These are phyloP conservation scores for Corapipo altera DNA, from an alignment of 2,113 vertebrate genomes.

Conservation along the genomic window DNA sequence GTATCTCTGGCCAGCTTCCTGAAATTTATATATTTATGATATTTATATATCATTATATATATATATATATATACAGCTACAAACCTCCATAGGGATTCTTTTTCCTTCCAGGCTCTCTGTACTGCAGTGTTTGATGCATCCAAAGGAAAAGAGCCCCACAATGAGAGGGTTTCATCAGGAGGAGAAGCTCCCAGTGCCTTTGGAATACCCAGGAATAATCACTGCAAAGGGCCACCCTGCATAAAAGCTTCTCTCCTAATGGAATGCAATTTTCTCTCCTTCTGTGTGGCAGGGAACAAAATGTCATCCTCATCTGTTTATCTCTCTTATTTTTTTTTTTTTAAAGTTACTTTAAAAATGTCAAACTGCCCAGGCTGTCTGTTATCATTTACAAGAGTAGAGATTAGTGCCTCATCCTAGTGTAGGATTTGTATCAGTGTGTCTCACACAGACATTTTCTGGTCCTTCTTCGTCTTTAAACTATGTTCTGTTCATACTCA, in stretches of 20 bases:
- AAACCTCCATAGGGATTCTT: neutral
- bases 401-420: neutral
- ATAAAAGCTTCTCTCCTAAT: neutral
- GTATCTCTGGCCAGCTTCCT: neutral
- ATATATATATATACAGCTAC: neutral
- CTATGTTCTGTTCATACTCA: neutral
- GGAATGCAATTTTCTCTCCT: neutral
- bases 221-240: neutral
- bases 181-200: neutral
- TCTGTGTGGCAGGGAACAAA: neutral
- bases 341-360: neutral
- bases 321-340: neutral
- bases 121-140: neutral
- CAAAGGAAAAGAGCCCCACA: neutral
- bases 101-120: neutral
- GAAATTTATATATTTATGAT: neutral
- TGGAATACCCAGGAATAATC: neutral
- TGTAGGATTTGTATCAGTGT: neutral
- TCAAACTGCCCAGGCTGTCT: neutral
- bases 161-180: neutral
- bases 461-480: neutral
- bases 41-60: neutral
- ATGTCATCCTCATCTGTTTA: neutral
- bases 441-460: neutral
- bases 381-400: neutral